Percentiles rank a stretch among this genome's conserved stretches.
These are phyloP conservation scores for Volucella zonaria DNA, from an alignment of 2,888 invertebrate species.

Conservation along the genomic window DNA sequence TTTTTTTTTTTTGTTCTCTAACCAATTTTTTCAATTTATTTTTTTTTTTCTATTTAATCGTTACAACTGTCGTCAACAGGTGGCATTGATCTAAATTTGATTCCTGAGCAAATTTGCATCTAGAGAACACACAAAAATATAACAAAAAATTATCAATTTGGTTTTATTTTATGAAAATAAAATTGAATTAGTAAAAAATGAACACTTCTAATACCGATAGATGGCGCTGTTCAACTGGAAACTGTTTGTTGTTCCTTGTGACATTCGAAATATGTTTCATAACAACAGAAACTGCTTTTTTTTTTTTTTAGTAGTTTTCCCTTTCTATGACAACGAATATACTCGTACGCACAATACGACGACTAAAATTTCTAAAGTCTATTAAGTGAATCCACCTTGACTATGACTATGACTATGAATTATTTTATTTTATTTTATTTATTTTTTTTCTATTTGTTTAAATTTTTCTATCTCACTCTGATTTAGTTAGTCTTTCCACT, in stretches of 20 bases:
- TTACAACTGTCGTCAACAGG: slow-evolving; percentile 39
- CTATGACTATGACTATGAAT: slow-evolving; percentile 73
- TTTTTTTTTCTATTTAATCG: not conserved
- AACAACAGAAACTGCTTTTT: slow-evolving; percentile 21
- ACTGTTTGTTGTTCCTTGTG: slow-evolving; percentile 1
- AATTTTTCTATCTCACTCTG: slow-evolving; percentile 5
- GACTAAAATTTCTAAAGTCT: slow-evolving; percentile 66
- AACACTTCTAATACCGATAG: slow-evolving; percentile 61
- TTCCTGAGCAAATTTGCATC: slow-evolving; percentile 32
- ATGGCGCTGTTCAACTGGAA: slow-evolving; percentile 50
- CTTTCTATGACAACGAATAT: not conserved
- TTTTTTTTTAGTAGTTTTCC: not conserved
- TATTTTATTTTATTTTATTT: slow-evolving; percentile 27
- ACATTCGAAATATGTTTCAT: slow-evolving; percentile 46
- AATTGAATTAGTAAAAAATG: not conserved
- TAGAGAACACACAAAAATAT: slow-evolving; percentile 7
- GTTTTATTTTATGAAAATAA: not conserved
- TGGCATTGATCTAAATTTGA: slow-evolving; percentile 53
- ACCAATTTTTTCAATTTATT: not conserved
- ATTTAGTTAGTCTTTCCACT: slow-evolving; percentile 41
- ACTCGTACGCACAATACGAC: slow-evolving; percentile 60
- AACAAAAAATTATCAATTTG: not conserved
- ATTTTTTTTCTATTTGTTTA: slow-evolving; percentile 22
- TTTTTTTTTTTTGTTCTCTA: not conserved
- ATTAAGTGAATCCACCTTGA: slow-evolving; percentile 68